Percentiles rank a stretch among this genome's conserved stretches.
These are phyloP conservation scores for Panurus biarmicus DNA, from an alignment of 2,113 vertebrate genomes.

Conservation along the genomic window DNA sequence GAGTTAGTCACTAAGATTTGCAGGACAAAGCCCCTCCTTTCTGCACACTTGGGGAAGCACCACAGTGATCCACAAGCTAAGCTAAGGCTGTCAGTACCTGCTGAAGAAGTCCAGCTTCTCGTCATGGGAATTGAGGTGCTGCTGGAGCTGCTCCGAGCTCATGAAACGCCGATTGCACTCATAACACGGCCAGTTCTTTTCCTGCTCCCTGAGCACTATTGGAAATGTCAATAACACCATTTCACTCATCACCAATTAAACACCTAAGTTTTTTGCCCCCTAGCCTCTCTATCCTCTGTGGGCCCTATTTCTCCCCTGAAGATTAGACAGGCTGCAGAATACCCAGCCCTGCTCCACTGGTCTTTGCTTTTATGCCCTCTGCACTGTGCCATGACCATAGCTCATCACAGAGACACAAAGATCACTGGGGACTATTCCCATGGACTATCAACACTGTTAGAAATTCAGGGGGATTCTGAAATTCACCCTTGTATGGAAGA, in stretches of 20 bases:
- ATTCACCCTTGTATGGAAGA: background rate
- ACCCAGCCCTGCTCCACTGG: background rate
- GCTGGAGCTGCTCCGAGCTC: constrained; percentile 95
- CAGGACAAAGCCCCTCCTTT: background rate
- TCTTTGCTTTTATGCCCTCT: background rate
- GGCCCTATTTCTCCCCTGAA: background rate
- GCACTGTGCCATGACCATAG: background rate
- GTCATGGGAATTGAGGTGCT: constrained; percentile 96
- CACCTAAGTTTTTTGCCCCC: background rate
- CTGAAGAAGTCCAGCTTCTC: constrained; percentile 90
- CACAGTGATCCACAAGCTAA: background rate
- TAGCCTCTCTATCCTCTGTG: background rate
- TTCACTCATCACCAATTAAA: background rate
- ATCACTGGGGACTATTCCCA: background rate
- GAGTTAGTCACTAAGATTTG: background rate
- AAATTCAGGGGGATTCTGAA: background rate
- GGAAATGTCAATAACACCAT: background rate
- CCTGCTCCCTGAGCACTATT: constrained; percentile 87
- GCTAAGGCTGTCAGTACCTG: constrained; percentile 70
- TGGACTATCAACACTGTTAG: background rate
- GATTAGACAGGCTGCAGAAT: background rate
- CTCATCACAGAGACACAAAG: background rate
- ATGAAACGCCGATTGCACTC: constrained; percentile 94
- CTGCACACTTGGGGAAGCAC: background rate
- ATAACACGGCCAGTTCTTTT: constrained; percentile 98